These are phyloP conservation scores for Naja naja DNA, from an alignment of 2,113 vertebrate species.

Conservation along the genomic window DNA sequence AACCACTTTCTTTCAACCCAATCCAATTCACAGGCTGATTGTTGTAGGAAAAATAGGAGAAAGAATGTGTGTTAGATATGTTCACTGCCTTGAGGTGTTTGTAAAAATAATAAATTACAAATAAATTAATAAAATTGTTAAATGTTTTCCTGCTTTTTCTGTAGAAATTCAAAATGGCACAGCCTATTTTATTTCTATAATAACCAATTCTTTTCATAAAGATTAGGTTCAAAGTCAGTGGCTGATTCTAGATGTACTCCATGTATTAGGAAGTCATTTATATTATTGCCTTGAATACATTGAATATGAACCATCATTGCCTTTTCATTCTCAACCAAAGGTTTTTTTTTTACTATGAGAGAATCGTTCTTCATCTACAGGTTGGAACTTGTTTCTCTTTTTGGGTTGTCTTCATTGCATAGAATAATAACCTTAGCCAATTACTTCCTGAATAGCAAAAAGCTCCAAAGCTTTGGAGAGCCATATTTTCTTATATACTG, in stretches of 20 bases:
- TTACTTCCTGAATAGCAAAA: background rate
- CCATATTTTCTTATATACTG: background rate
- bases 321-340: background rate
- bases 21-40: too few species aligned
- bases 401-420: background rate
- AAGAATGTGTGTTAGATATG: too few species aligned
- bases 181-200: background rate
- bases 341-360: background rate
- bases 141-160: background rate
- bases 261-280: background rate
- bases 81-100: too few species aligned
- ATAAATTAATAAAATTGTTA: background rate
- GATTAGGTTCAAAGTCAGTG: background rate
- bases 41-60: too few species aligned
- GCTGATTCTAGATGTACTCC: background rate
- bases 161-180: background rate
- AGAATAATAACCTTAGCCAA: background rate
- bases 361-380: background rate
- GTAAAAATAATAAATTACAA: background rate
- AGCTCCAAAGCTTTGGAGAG: background rate
- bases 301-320: background rate
- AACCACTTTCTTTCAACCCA: too few species aligned
- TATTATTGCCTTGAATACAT: background rate
- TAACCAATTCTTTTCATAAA: background rate
- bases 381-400: background rate